These are phyloP conservation scores for Phoenoteleia sp. DNA, from an alignment of 2,888 invertebrate genomes.

Conservation along the genomic window DNA sequence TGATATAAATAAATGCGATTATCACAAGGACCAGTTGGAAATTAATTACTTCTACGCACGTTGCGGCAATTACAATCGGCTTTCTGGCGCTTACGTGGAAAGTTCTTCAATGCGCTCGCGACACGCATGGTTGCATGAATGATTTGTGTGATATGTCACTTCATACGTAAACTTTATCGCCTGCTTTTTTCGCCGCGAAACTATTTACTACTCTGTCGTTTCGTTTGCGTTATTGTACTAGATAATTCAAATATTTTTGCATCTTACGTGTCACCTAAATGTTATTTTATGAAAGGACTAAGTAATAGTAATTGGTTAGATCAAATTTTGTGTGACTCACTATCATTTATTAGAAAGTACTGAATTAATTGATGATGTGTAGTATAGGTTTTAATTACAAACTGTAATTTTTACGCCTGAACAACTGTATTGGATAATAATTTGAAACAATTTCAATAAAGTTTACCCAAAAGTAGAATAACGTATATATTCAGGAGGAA, in stretches of 20 bases:
- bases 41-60: constrained; percentile 65
- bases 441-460: no score
- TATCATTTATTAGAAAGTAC: no score
- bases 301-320: no score
- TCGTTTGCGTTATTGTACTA: constrained; percentile 3
- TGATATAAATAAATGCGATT: constrained; percentile 48
- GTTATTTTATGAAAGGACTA: no score
- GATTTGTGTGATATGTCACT: constrained; percentile 55
- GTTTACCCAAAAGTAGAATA: no score
- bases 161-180: constrained; percentile 27
- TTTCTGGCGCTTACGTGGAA: constrained; percentile 49
- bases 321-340: no score
- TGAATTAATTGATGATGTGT: no score
- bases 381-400: no score
- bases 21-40: constrained; percentile 45
- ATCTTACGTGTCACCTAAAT: constrained; percentile 6
- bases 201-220: background rate
- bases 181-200: constrained; percentile 1
- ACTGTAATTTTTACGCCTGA: no score
- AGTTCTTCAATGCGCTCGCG: constrained; percentile 41
- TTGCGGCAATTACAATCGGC: constrained; percentile 59
- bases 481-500: no score
- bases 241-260: background rate
- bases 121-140: constrained; percentile 57
- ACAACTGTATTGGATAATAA: no score